phyloP scores from a whole-genome alignment of 1,140 invertebrate species.

The Meloidogyne chitwoodi region DNA sequence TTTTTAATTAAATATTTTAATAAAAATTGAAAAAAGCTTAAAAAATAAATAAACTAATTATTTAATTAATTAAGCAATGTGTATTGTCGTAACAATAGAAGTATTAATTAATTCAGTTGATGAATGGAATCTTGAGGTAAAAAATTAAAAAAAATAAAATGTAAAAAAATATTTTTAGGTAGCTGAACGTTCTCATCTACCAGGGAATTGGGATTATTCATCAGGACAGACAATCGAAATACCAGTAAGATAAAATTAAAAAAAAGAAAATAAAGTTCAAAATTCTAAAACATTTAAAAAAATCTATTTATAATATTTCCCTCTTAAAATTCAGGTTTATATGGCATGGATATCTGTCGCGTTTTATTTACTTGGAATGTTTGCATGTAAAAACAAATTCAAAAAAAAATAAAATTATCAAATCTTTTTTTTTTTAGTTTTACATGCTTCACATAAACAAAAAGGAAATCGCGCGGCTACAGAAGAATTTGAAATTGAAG shows the following conservation, averaged over 20 bases:
- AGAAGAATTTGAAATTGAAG: conserved; percentile 51
- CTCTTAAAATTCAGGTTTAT: conserved; percentile 7
- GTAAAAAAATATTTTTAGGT: not conserved
- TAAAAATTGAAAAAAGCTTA: not conserved
- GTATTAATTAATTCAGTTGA: conserved; percentile 47
- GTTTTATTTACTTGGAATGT: conserved; percentile 35
- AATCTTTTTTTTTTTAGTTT: conserved; percentile 5
- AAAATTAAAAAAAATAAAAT: not conserved
- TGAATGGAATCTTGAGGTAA: conserved; percentile 48
- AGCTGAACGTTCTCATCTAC: conserved; percentile 21
- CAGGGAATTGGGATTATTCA: conserved; percentile 45
- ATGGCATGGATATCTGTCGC: conserved; percentile 41
- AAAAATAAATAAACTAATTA: not conserved
- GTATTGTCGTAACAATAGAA: conserved; percentile 37
- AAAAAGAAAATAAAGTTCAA: not conserved
- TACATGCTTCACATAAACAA: conserved; percentile 47
- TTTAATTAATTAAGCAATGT: conserved; percentile 40
- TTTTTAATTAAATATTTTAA: conserved; percentile 10
- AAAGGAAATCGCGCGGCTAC: conserved; percentile 53
- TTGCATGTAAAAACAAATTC: conserved; percentile 25
- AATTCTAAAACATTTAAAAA: not conserved
- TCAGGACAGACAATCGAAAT: conserved; percentile 36
- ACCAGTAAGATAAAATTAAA: conserved; percentile 21
- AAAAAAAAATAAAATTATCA: not conserved
- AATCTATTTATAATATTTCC: not conserved